Percentiles rank a stretch among this genome's conserved stretches.
phyloP scores from a whole-genome alignment of 2,888 invertebrate genomes.

The Cryptus armator region DNA sequence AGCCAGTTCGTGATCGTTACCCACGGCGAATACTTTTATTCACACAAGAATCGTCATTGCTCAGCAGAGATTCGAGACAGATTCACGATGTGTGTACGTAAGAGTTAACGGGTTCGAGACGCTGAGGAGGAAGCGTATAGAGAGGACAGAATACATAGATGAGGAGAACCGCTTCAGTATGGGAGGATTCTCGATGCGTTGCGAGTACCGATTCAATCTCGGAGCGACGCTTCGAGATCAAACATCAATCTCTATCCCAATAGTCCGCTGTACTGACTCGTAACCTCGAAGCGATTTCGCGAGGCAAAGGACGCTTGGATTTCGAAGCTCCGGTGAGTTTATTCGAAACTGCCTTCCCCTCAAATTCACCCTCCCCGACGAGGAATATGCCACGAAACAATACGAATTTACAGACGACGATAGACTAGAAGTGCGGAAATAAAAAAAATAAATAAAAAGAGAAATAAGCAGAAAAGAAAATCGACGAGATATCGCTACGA shows the following conservation, averaged over 20 bases:
- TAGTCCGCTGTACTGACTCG: conserved; percentile 48
- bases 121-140: neutral
- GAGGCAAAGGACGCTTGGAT: conserved; percentile 26
- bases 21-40: neutral
- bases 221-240: conserved; percentile 56
- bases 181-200: conserved; percentile 27
- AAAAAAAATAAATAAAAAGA: conserved; percentile 13
- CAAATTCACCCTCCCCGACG: neutral
- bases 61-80: neutral
- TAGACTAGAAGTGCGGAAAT: neutral
- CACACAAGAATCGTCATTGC: neutral
- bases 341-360: conserved; percentile 40
- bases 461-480: conserved; percentile 27
- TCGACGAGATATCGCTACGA: neutral
- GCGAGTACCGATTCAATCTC: conserved; percentile 42
- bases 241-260: conserved; percentile 66
- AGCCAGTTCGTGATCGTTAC: neutral
- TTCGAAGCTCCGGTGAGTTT: conserved; percentile 50
- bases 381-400: conserved; percentile 61
- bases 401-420: conserved; percentile 50
- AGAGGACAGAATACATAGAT: neutral
- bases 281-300: conserved; percentile 18
- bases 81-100: conserved; percentile 3
- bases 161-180: neutral
- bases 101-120: neutral